These are phyloP conservation scores for Nasua narica DNA, from an alignment of 2,797 vertebrate species.

Conservation along the genomic window DNA sequence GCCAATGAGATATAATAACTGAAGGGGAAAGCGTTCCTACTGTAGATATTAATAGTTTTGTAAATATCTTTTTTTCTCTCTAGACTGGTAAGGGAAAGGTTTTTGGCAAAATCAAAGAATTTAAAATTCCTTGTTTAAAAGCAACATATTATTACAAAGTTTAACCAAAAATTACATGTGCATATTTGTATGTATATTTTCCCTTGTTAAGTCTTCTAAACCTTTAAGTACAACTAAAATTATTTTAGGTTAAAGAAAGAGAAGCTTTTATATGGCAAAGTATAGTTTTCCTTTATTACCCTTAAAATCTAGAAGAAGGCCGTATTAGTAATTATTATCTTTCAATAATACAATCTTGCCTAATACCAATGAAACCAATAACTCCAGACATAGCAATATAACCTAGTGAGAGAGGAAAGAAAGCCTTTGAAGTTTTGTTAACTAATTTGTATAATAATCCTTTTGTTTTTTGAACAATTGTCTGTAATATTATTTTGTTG, in stretches of 20 bases:
- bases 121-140: too few relatives aligned
- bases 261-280: not conserved
- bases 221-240: not conserved
- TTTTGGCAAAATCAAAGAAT: not conserved
- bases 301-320: not conserved
- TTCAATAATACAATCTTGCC: not conserved
- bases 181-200: not conserved
- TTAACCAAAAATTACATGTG: not conserved
- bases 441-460: not conserved
- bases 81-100: not conserved
- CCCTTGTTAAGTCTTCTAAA: not conserved
- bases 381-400: not conserved
- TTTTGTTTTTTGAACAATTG: not conserved
- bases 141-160: not conserved
- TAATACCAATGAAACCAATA: not conserved
- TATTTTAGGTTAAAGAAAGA: not conserved
- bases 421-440: not conserved
- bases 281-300: not conserved
- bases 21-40: not conserved
- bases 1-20: not conserved
- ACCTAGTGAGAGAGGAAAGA: not conserved
- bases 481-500: not conserved
- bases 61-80: not conserved
- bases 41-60: not conserved
- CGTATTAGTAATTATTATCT: not conserved